Conservation (phyloP, 2,797 vertebrate species). For the Tympanoctomys barrerae region DNA sequence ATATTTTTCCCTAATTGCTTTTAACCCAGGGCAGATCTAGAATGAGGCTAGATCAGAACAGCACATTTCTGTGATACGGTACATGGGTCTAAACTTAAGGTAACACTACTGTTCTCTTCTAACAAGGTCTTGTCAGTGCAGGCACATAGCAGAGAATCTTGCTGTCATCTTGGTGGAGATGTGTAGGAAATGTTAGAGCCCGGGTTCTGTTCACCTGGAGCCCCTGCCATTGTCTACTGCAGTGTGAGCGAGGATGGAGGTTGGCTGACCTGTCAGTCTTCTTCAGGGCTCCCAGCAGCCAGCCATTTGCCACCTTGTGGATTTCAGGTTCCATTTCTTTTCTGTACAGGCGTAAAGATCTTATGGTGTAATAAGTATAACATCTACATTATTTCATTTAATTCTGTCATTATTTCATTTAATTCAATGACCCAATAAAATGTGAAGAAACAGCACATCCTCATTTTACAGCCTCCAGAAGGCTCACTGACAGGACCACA, state of each 20-base stretch:
- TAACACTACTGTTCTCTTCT: not conserved
- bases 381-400: constrained; percentile 56
- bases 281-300: not conserved
- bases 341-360: not conserved
- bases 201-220: not conserved
- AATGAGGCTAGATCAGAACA: constrained; percentile 15
- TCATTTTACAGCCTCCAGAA: constrained; percentile 35
- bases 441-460: not conserved
- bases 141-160: constrained; percentile 9
- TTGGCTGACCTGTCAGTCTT: not conserved
- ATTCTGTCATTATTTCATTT: constrained; percentile 57
- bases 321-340: constrained; percentile 17
- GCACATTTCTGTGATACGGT: not conserved
- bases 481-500: not conserved
- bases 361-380: not conserved
- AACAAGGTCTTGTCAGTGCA: constrained; percentile 29
- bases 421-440: not conserved
- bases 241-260: not conserved
- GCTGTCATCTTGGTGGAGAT: not conserved
- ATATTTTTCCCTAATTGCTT: not conserved
- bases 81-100: not conserved
- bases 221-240: not conserved
- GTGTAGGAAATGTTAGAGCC: not conserved
- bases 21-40: constrained; percentile 40
- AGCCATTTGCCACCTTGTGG: not conserved